These are phyloP conservation scores for Morus bassanus DNA, from an alignment of 2,797 vertebrate species.

Conservation along the genomic window DNA sequence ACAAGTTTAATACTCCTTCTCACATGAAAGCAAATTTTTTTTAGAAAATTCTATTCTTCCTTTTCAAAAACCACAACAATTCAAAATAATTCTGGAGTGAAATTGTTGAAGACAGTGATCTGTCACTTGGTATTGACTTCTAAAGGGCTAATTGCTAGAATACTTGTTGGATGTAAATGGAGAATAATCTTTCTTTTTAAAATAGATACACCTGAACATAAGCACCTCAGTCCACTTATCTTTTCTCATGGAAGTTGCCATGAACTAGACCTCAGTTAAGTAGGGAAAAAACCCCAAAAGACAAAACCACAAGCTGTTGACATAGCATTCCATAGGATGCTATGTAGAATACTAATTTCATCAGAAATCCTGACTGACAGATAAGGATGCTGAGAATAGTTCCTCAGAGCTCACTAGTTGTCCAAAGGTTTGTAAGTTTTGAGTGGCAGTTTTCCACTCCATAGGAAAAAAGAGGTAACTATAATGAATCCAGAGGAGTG, in stretches of 20 bases:
- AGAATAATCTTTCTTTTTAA: neutral
- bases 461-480: neutral
- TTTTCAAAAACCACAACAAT: neutral
- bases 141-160: neutral
- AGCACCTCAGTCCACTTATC: neutral
- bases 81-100: neutral
- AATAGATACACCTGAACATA: neutral
- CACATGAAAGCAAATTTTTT: neutral
- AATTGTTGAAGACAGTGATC: neutral
- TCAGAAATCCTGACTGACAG: neutral
- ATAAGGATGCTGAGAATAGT: neutral
- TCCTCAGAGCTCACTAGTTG: neutral
- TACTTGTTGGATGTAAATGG: neutral
- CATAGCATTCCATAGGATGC: neutral
- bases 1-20: neutral
- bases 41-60: neutral
- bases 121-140: neutral
- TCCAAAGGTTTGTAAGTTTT: neutral
- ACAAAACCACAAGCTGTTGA: neutral
- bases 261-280: neutral
- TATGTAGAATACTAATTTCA: neutral
- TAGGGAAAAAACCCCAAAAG: neutral
- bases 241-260: neutral
- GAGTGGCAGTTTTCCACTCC: neutral
- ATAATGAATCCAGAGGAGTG: neutral